Evolutionary conservation across 2,797 vertebrate genomes (phyloP).

Genomic region (Pangasius sanitwongsei): DNA sequence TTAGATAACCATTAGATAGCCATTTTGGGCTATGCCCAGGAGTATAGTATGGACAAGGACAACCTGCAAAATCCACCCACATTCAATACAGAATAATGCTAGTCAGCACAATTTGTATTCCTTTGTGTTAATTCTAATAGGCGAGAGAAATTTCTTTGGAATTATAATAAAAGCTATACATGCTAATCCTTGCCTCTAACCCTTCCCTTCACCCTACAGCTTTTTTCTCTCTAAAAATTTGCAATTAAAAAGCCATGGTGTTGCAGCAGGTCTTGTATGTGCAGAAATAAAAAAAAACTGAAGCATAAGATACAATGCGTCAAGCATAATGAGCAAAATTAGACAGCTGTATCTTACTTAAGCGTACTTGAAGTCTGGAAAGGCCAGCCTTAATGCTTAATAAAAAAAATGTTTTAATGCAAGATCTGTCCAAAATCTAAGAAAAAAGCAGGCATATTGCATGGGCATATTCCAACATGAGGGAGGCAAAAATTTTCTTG

Average conservation of each 20-base stretch:
- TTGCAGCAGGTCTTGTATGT: not conserved
- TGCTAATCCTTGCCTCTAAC: not conserved
- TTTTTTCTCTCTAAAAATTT: not conserved
- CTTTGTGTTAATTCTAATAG: not conserved
- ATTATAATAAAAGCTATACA: not conserved
- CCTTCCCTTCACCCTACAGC: not conserved
- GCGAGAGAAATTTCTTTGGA: not conserved
- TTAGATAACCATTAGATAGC: too few relatives aligned
- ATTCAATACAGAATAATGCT: not conserved
- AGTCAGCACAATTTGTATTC: not conserved
- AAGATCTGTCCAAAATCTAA: not conserved
- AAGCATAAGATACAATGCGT: not conserved
- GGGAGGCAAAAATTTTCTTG: conserved; percentile 29
- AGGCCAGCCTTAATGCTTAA: not conserved
- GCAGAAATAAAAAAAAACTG: not conserved
- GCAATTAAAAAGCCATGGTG: not conserved
- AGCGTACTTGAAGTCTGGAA: not conserved
- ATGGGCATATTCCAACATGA: conserved; percentile 38
- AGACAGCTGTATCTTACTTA: not conserved
- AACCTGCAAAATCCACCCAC: not conserved
- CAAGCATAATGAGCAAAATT: not conserved
- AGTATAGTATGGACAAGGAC: not conserved
- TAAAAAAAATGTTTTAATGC: conserved; percentile 8
- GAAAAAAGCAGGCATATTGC: conserved; percentile 37
- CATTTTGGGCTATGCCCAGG: too few relatives aligned